Evolutionary conservation across 2,888 invertebrate species (phyloP), one percentile per base, ranked within the genome.

Genomic region (Cantharis rufa): DNA sequence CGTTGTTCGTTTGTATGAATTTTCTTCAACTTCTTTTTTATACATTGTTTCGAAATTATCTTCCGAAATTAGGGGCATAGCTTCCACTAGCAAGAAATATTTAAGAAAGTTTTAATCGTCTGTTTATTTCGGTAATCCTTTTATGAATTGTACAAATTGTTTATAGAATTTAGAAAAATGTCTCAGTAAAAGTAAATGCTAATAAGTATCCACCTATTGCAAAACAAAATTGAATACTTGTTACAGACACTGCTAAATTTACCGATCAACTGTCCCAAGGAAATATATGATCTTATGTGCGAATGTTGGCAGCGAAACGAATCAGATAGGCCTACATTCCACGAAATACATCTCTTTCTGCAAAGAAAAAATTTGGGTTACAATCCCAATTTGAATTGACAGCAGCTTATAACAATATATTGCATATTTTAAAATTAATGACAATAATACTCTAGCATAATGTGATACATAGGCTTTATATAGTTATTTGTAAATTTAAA

Each of bases 291-390:
- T 87, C 89, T 96, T 85, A 95, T 96, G 94, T 91, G 92, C 84
- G 95, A 96, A 86, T 96, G 96, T 86, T 96, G 96, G 96, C 94
- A 95, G 85, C 90, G 94, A 72, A 93, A 93, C 86, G 94, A 94
- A 84, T 90, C 91, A 62, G 92, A 93, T 87, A 90, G 96, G 75
- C 96, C 96, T 68, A 93, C 92, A 83, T 96, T 96, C 88, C 90
- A 93, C 78, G 96, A 96, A 88, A 95, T 96, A 84, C 94, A 95
- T 88, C 90, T 95, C 87, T 96, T 96, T 89, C 90, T 96, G 80
- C 94, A 94, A 87, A 89, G 94, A 84, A 94, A 94, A 88, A 94
- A 94, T 87, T 89, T 94, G 80, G 93, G 92, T 28, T 88, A 88
- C 79, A 86, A 86, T 74, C 87, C 88, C 16, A 87, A 87, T 76